Evolutionary conservation across 2,797 vertebrate species (phyloP).

Genomic region (Masticophis lateralis): DNA sequence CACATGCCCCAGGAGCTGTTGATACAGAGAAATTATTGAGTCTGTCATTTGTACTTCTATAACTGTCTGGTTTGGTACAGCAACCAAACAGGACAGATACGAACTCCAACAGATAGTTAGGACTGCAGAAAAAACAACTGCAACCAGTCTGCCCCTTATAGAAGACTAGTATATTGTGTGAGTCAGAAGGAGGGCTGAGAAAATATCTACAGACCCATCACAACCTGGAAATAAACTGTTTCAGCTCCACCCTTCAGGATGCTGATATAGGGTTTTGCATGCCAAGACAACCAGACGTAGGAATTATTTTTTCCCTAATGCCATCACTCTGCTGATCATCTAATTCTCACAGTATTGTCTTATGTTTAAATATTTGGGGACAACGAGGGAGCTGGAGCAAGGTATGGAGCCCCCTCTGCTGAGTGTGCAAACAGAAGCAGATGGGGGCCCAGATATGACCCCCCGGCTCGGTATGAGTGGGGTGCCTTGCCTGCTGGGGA

Average conservation of each 20-base stretch:
- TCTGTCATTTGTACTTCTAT: neutral
- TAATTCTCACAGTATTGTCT: neutral
- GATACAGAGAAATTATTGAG: neutral
- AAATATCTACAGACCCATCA: neutral
- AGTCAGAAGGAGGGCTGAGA: neutral
- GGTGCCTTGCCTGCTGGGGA: too few relatives aligned
- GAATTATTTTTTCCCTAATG: neutral
- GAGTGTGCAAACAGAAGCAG: too few relatives aligned
- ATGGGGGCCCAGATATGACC: too few relatives aligned
- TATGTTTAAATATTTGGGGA: neutral
- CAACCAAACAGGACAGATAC: neutral
- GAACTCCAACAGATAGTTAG: neutral
- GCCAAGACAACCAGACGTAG: neutral
- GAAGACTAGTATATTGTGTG: neutral
- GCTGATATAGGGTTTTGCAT: neutral
- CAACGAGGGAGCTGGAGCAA: too few relatives aligned
- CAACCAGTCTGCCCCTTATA: neutral
- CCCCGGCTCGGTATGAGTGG: too few relatives aligned
- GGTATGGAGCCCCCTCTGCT: too few relatives aligned
- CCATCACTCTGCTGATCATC: neutral
- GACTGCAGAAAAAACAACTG: neutral
- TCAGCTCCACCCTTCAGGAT: neutral
- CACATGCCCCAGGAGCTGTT: neutral
- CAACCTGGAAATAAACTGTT: neutral
- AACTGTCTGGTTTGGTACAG: neutral